Conservation (phyloP, 2,888 invertebrate species). For the Aricia artaxerxes region DNA sequence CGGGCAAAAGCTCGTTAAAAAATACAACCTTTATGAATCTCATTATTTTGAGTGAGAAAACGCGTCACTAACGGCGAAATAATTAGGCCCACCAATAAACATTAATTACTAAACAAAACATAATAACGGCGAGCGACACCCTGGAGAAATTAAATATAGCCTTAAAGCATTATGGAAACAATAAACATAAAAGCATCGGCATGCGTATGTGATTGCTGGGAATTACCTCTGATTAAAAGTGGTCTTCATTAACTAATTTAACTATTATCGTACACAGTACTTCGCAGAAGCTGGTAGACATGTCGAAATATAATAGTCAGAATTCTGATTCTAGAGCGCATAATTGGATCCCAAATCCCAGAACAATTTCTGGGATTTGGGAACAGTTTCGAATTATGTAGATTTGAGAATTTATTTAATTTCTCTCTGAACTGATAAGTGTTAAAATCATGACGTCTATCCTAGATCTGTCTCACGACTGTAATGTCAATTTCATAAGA, state of each 20-base stretch:
- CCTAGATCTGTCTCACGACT: no score
- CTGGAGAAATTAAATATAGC: slow-evolving; percentile 77
- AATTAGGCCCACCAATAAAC: slow-evolving; percentile 57
- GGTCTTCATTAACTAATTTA: slow-evolving; percentile 70
- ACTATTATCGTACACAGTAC: background rate
- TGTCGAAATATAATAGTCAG: background rate
- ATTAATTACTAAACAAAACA: slow-evolving; percentile 64
- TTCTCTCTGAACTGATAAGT: no score
- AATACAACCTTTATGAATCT: slow-evolving; percentile 48
- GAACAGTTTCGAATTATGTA: no score
- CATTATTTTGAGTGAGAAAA: slow-evolving; percentile 67
- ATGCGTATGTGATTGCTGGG: slow-evolving; percentile 74
- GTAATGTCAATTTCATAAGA: no score
- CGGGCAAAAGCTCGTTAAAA: slow-evolving; percentile 7
- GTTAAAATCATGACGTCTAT: no score
- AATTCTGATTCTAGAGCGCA: no score
- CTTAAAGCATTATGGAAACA: slow-evolving; percentile 77
- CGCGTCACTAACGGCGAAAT: slow-evolving; percentile 58
- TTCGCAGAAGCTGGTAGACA: background rate
- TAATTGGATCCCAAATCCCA: no score
- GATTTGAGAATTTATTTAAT: no score
- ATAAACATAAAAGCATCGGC: slow-evolving; percentile 76
- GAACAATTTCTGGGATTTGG: no score
- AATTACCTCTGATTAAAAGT: slow-evolving; percentile 71
- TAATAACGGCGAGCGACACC: slow-evolving; percentile 71